Evolutionary conservation across 2,888 invertebrate genomes (phyloP), one percentile per base, ranked within the genome.

Genomic region (Drosophila koepferae): DNA sequence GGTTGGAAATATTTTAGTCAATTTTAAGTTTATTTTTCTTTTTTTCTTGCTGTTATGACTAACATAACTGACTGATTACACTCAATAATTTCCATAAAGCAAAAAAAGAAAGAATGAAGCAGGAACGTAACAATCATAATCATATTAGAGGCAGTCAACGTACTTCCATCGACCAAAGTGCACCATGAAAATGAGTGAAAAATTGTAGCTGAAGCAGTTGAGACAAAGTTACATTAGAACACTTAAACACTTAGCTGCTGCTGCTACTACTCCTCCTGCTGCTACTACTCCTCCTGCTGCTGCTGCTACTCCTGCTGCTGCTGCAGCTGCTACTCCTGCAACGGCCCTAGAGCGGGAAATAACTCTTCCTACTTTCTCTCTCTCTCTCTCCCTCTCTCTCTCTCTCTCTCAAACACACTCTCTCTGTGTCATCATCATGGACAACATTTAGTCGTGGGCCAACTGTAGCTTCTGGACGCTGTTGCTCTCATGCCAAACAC

Each of bases 221-320:
- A 68, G 83, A 73, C 77, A 77, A 72, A 80, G 81, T 70, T 80
- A 82, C 89, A 88, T 83, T 83, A 88, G 83, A 83, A 88, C 83
- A 83, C 83, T 83, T 83, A 83, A 83, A 75, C 89, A 88, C 83
- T 83, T 88, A 88, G 83, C 81, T 51, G 55, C 46, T 67, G 78
- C 61, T 48, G 48, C 8, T 16, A 88, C 80, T 53, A 51, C 55
- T 66, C 1, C 20, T 20, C 20, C 20, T 20, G 20, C 20, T 20
- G 20, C 20, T 20, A 2, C 20, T 20, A n/a, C n/a, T n/a, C n/a
- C n/a, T n/a, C n/a, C n/a, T n/a, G 20, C 2, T 20, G 20, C 20
- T 20, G 20, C 20, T 20, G 88, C 81, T 51, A 53, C 46, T 67
- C 78, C 61, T 48, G 48, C 8, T 16, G 82, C 80, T 20, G 20